Conservation (phyloP, 2,797 vertebrate genomes). For the Lophius americanus region DNA sequence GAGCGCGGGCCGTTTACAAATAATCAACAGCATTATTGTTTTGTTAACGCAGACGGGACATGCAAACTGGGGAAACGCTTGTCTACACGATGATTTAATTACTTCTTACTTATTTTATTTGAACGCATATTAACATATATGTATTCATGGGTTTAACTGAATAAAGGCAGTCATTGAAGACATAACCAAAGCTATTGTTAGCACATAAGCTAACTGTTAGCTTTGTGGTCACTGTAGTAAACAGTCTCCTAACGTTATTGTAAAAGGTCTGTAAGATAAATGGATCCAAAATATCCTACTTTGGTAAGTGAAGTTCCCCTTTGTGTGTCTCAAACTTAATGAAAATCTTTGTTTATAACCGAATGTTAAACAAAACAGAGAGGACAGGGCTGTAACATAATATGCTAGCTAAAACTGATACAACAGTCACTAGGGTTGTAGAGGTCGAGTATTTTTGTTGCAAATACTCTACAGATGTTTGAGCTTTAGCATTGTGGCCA, state of each 20-base stretch:
- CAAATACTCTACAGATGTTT: background rate
- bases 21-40: conserved; percentile 55
- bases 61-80: rapidly evolving
- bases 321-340: too few relatives aligned
- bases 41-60: conserved; percentile 17
- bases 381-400: too few relatives aligned
- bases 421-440: too few relatives aligned
- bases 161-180: background rate
- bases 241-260: background rate
- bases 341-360: too few relatives aligned
- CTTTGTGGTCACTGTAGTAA: background rate
- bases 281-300: conserved; percentile 44
- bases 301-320: conserved; percentile 46
- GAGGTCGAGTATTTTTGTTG: too few relatives aligned
- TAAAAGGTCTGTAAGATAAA: conserved; percentile 10
- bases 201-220: conserved; percentile 6
- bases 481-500: background rate
- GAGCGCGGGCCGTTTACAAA: conserved; percentile 52
- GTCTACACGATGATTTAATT: background rate
- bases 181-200: conserved; percentile 3
- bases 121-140: background rate
- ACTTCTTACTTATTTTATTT: background rate
- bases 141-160: rapidly evolving
- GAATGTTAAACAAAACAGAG: too few relatives aligned
- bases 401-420: too few relatives aligned